A percentile compares a stretch with the other conserved stretches of the same genome.
Evolutionary conservation across 37 sponge, comb jelly and placozoan species (phyloP).

Genomic region (Agelas oroides): DNA sequence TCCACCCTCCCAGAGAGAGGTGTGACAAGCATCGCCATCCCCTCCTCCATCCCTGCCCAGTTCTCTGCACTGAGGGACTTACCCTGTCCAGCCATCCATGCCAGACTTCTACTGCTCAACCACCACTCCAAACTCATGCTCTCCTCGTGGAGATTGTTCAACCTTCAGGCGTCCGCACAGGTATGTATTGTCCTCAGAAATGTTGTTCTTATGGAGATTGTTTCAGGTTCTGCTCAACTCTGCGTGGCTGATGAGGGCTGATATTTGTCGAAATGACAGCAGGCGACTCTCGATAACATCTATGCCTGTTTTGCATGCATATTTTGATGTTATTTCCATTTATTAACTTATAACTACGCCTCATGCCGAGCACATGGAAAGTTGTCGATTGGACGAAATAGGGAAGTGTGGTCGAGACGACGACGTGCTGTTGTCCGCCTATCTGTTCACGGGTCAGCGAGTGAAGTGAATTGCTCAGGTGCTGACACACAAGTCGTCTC

Average conservation of each 20-base stretch:
- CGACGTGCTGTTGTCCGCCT: too few relatives aligned
- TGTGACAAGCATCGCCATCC: conserved; percentile 38
- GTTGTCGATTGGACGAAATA: too few relatives aligned
- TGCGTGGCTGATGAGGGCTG: not conserved
- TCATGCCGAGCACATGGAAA: too few relatives aligned
- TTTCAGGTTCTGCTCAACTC: not conserved
- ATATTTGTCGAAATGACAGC: too few relatives aligned
- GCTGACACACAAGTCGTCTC: too few relatives aligned
- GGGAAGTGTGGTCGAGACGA: too few relatives aligned
- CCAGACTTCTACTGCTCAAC: conserved; percentile 65
- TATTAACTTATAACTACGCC: too few relatives aligned
- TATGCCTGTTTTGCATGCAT: too few relatives aligned
- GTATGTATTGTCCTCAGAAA: not conserved
- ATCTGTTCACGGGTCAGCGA: too few relatives aligned
- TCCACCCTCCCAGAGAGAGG: conserved; percentile 46
- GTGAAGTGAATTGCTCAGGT: too few relatives aligned
- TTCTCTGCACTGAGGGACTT: conserved; percentile 65
- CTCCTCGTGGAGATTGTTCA: conserved; percentile 77
- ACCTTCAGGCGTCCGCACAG: not conserved
- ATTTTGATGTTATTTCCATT: too few relatives aligned
- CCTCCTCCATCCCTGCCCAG: conserved; percentile 59
- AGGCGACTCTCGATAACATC: too few relatives aligned
- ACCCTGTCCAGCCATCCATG: conserved; percentile 52
- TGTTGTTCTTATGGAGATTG: not conserved
- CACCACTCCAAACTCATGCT: conserved; percentile 66